Evolutionary conservation across 1,140 invertebrate species (phyloP), one percentile per base, ranked within the genome.

Genomic region (Drosophila obscura): DNA sequence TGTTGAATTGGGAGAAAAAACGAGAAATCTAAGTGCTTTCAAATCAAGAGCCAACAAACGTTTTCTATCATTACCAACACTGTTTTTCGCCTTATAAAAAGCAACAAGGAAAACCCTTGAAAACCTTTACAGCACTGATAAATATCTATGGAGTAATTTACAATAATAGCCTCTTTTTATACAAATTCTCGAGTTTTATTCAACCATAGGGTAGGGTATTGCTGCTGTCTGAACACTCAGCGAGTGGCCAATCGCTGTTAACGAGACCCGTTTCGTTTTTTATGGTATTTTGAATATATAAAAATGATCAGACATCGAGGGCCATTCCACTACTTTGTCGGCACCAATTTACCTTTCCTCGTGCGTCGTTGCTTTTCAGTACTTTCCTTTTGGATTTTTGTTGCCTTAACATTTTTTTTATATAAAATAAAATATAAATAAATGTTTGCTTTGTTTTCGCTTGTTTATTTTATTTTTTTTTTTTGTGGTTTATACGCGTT

Each of bases 201-300:
- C 0, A 13, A 39, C 0, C 7, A 6, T 7, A 43, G 26, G n/a
- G 49, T 58, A 56, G 26, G 16, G 55, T 58, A 56, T 16, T 22
- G 8, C 3, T 11, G 5, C 8, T 24, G 48, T 65, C 13, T 26
- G 8, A 19, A 28, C 2, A 4, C 15, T 16, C 1, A 28, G 48
- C 65, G n/a, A 4, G 19, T 35, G 24, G 31, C 19, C 7, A 13
- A 39, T 28, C 26, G 1, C 11, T 13, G 6, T 44, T 73, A 88
- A 79, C 83, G 79, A 88, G 83, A 11, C 72, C 78, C 65, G 74
- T 78, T 88, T 76, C 44, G 49, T 69, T 68, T 39, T 87, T 77
- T 83, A 88, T 87, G 72, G 79, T 45, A 65, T 74, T 82, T 87
- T 82, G 83, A 39, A 87, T 85, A 79, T 87, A 87, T 87, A 65